Percentiles rank a stretch among this genome's conserved stretches.
phyloP scores from a whole-genome alignment of 2,888 invertebrate genomes.

The Epinotia nisella region DNA sequence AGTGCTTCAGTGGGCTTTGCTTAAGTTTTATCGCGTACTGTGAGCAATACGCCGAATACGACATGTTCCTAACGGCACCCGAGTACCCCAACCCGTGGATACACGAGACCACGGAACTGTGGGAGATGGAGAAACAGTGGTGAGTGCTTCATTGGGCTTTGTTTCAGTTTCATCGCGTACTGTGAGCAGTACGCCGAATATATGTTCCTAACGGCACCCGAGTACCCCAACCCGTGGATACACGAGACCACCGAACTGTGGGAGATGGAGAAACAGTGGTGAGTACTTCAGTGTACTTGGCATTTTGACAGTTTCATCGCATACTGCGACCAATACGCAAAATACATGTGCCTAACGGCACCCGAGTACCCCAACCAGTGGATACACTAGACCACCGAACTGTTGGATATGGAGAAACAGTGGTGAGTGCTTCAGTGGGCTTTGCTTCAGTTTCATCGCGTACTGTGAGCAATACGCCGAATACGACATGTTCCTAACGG shows the following conservation, averaged over 20 bases:
- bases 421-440: no score
- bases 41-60: constrained; percentile 98
- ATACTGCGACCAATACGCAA: constrained; percentile 97
- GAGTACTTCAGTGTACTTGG: no score
- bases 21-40: constrained; percentile 93
- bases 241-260: constrained; percentile 98
- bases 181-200: constrained; percentile 98
- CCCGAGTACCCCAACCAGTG: no score
- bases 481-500: constrained; percentile 52
- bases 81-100: constrained; percentile 99
- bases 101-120: constrained; percentile 96
- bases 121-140: constrained; percentile 99
- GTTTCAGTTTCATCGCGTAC: constrained; percentile 91
- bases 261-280: no score
- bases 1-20: no score
- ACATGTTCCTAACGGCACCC: constrained; percentile 95
- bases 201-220: constrained; percentile 95
- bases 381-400: no score
- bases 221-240: constrained; percentile 98
- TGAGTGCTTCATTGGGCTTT: no score
- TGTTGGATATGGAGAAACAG: no score
- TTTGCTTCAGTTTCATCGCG: no score
- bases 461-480: no score
- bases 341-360: constrained; percentile 96
- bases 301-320: constrained; percentile 94